Evolutionary conservation across 1,140 invertebrate species (phyloP), one percentile per base, ranked within the genome.

Genomic region (Tetramorium parvispinum): DNA sequence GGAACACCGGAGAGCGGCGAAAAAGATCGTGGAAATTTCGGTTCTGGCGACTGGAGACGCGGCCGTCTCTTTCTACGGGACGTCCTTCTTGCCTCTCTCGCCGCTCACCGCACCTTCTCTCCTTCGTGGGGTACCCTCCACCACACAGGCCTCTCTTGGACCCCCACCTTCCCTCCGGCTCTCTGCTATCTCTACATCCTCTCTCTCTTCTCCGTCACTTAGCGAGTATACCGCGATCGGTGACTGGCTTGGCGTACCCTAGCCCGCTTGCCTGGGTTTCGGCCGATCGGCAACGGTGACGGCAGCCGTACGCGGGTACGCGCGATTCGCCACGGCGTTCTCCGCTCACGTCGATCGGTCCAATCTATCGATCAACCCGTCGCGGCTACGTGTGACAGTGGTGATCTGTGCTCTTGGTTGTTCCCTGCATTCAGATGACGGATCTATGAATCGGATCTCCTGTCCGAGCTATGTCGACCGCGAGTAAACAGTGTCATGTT

Each of bases 11-110:
- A 87, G 91, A 93, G 32, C 32, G 89, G 91, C 90, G 92, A 93
- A 93, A 92, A 93, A 93, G 92, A 91, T 87, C 91, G 86, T 73
- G 88, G 88, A 78, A 87, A 89, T 89, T 91, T 87, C 70, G 75
- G 79, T 85, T 71, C 86, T 78, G 73, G 90, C 87, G 87, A 90
- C 88, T 86, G 89, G 86, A 83, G 86, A 78, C 85, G 86, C 85
- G 86, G 53, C 77, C 85, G 65, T 79, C 83, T 88, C 79, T 82
- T 85, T 85, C 75, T 85, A 63, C 73, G 51, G 85, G 73, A 77
- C 83, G 86, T 85, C 85, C 85, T 75, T 75, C 32, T 32, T 87
- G 76, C 85, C 55, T 75, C 66, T 85, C 66, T 49, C 51, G 75
- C 61, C 66, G n/a, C n/a, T 68, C 46, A 59, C 61, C 83, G 46